Evolutionary conservation across 1,140 invertebrate genomes (phyloP), one percentile per base, ranked within the genome.

Genomic region (Zaprionus camerounensis): DNA sequence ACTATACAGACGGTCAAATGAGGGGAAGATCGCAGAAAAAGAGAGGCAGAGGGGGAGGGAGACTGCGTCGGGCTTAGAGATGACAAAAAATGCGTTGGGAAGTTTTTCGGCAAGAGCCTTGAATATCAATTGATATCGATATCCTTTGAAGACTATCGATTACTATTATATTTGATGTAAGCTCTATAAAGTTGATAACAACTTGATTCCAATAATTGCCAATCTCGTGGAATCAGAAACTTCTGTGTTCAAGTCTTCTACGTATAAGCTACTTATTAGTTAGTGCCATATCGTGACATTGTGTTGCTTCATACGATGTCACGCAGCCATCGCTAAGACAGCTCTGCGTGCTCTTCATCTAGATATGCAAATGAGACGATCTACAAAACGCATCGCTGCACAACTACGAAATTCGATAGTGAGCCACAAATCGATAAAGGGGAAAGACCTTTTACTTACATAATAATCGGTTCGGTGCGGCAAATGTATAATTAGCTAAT

Each of bases 281-380:
- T 34, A 34, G 31, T 34, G 31, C 9, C 31, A 11, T 11, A 34
- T 34, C 31, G 31, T 11, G 31, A 34, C 1, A 11, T 3, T 34
- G 9, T 11, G 2, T 34, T 34, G 31, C 31, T 34, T 11, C 31
- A 34, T 34, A 34, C 31, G 31, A 34, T 34, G 9, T 34, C 31
- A 56, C 53, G 26, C 53, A 31, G 13, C 53, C 65, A 67, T 67
- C 65, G 11, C 65, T 46, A 58, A 13, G 34, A n/a, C 9, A 26
- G 2, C 5, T 46, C 55, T 59, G 61, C 53, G 71, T 46, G 41
- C 6, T 17, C n/a, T n/a, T 46, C 41, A 46, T 17, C 41, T 53
- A 51, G 62, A 64, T 67, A 86, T 86, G 80, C 80, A 82, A 86
- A 87, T 80, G 46, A 51, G 70, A 34, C 44, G 65, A 80, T 73